Percentiles rank a stretch among this genome's conserved stretches.
Conservation (phyloP, 2,797 vertebrate genomes). For the Oryzias sinensis region DNA sequence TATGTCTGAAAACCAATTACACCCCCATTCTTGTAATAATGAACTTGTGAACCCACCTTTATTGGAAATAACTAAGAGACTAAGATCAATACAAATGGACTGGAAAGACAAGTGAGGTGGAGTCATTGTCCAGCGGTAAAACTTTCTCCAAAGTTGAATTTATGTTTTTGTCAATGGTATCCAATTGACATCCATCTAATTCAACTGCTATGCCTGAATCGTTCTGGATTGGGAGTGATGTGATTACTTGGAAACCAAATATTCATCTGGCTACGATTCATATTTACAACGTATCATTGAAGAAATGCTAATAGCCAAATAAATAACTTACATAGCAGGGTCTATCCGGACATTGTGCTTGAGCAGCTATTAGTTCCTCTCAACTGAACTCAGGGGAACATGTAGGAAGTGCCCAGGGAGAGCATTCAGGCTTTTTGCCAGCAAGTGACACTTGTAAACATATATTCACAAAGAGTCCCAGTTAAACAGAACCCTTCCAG, state of each 20-base stretch:
- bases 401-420: conserved; percentile 44
- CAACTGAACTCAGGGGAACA: conserved; percentile 60
- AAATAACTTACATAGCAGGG: conserved; percentile 65
- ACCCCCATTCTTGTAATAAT: conserved; percentile 75
- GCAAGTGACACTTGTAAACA: conserved; percentile 23
- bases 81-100: conserved; percentile 72
- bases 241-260: conserved; percentile 49
- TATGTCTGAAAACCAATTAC: conserved; percentile 72
- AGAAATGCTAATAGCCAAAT: conserved; percentile 60
- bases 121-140: conserved; percentile 53
- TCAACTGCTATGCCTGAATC: conserved; percentile 28
- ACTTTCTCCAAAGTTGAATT: conserved; percentile 67
- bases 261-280: conserved; percentile 61
- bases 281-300: conserved; percentile 67
- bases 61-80: conserved; percentile 72
- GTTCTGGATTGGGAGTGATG: conserved; percentile 44
- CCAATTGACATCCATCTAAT: conserved; percentile 48
- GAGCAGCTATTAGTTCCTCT: conserved; percentile 59
- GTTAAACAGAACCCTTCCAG: conserved; percentile 71
- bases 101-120: conserved; percentile 44
- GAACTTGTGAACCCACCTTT: conserved; percentile 74
- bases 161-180: conserved; percentile 69
- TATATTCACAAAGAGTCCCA: conserved; percentile 15
- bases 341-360: conserved; percentile 57
- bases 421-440: conserved; percentile 17